Conservation (phyloP, 2,888 invertebrate genomes). For the Tenthredo livida region DNA sequence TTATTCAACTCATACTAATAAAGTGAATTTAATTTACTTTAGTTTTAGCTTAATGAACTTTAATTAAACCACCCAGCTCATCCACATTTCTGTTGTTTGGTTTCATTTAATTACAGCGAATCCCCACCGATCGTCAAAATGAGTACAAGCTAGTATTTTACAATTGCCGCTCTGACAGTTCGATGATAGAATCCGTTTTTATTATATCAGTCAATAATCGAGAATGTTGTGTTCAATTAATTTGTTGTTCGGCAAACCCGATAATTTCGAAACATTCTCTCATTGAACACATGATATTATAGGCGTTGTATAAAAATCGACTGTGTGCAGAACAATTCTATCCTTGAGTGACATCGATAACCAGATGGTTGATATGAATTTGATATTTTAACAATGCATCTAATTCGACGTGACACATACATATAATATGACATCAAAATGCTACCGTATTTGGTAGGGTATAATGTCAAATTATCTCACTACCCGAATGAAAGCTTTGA, state of each 20-base stretch:
- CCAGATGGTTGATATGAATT: not conserved
- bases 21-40: conserved; percentile 34
- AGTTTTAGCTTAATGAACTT: conserved; percentile 48
- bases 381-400: not conserved
- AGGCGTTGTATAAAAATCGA: not conserved
- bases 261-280: not conserved
- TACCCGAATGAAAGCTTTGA: not conserved
- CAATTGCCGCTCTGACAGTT: not conserved
- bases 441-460: not conserved
- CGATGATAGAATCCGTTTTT: not conserved
- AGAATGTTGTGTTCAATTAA: not conserved
- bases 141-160: not conserved
- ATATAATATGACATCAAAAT: not conserved
- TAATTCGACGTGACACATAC: not conserved
- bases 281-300: not conserved
- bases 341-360: not conserved
- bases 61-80: conserved; percentile 27
- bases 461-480: not conserved
- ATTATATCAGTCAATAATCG: not conserved
- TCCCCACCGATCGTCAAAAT: not conserved
- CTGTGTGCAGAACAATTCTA: not conserved
- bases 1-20: not conserved
- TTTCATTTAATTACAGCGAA: conserved; percentile 32
- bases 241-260: not conserved
- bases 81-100: conserved; percentile 26